Evolutionary conservation across 2,113 vertebrate species (phyloP).

Genomic region (Leucopsar rothschildi): DNA sequence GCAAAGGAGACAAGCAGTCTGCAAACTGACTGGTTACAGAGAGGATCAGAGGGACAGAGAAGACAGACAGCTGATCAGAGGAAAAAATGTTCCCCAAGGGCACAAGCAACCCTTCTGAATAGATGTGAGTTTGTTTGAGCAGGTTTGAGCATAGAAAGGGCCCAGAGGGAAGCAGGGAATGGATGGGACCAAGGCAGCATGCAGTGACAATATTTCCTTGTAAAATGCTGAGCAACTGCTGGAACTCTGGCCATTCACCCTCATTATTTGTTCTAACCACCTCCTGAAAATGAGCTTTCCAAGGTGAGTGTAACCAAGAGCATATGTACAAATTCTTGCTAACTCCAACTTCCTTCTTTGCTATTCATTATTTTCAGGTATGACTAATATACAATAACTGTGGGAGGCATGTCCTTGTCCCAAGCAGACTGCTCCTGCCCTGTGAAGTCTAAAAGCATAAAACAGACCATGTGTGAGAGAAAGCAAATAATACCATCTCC

Average conservation of each 20-base stretch:
- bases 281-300: background rate
- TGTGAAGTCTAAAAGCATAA: background rate
- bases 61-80: slow-evolving; percentile 5
- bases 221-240: background rate
- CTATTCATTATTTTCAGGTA: background rate
- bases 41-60: background rate
- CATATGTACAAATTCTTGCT: background rate
- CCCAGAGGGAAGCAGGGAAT: background rate
- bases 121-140: background rate
- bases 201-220: background rate
- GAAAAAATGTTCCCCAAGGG: background rate
- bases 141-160: background rate
- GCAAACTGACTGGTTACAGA: background rate
- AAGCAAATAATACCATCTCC: background rate
- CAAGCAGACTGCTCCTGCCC: background rate
- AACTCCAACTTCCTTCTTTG: background rate
- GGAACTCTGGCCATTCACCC: background rate
- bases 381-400: background rate
- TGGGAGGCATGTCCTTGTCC: background rate
- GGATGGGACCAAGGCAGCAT: background rate
- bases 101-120: background rate
- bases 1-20: background rate
- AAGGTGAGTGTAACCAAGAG: background rate
- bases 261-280: background rate
- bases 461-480: background rate